Base-by-base conservation (phyloP, 2,888 invertebrate genomes). In the Beris chalybata region DNA sequence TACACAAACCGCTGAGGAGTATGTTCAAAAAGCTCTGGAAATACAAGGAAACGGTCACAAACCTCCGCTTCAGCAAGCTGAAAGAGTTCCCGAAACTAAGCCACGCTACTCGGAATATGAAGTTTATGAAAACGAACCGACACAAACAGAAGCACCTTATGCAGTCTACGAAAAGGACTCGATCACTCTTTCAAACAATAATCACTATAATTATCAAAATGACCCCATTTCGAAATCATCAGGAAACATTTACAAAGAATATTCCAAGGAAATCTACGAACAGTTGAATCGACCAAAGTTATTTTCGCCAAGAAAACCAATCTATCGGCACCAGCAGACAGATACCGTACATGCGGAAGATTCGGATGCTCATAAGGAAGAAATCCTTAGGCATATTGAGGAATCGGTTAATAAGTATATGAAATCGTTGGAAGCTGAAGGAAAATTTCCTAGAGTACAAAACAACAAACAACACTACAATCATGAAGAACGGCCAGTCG, bases 321-420 rank as follows among this genome's bases (percentile, higher is more conserved):
- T 30, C 22, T 15, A 59, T 22, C 58, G 48, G 47, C 4, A 57
- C 6, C 44, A 57, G 6, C 12, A 57, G 5, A 29, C 57, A 48
- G 58, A 47, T 11, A 48, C 48, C 4, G 2, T 47, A 13, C 30
- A 29, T 48, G 30, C 52, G 12, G 44, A 30, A 30, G 30, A 43
- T 0, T 77, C 76, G 15, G 78, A 80, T 53, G 76, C 79, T 67
- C 78, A 78, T 5, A 80, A 78, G 67, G 76, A 76, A 0, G 78
- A 80, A 69, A 78, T 80, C 4, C 75, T 81, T 69, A 78, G 77
- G 52, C 80, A 81, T 59, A 81, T 81, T 48, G 81, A 81, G 57
- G 77, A 80, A 56, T 79, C 80, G 0, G 81, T 81, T 0, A 77
- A 79, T 12, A 78, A 79, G 69, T 81, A 81, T 59, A 80, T 81